Evolutionary conservation across 2,113 vertebrate genomes (phyloP).

Genomic region (Progne subis): DNA sequence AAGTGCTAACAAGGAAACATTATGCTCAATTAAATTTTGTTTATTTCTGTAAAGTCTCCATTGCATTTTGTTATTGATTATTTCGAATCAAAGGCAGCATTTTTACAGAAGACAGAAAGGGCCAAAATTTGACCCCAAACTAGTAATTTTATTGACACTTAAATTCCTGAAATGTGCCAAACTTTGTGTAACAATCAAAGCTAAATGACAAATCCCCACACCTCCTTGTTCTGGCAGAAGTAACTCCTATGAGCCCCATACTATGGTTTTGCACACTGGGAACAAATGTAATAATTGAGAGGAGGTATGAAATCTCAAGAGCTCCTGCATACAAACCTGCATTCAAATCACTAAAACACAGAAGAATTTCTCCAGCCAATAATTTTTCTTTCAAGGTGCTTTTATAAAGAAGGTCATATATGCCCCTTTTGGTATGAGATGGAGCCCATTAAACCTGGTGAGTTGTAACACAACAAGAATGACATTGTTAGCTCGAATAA

Average conservation of each 20-base stretch:
- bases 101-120: not conserved
- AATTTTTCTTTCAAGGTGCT: not conserved
- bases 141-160: not conserved
- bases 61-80: not conserved
- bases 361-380: not conserved
- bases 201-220: not conserved
- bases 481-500: not conserved
- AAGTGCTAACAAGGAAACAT: not conserved
- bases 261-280: fast-evolving
- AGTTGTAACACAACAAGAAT: not conserved
- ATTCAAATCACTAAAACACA: not conserved
- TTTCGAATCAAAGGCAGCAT: not conserved
- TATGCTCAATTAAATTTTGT: not conserved
- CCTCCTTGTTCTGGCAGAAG: not conserved
- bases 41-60: slow-evolving; percentile 6
- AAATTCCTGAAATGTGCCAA: not conserved
- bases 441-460: not conserved
- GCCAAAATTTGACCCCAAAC: not conserved
- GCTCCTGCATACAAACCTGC: not conserved
- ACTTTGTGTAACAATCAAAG: not conserved
- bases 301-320: not conserved
- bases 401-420: not conserved
- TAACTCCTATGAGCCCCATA: not conserved
- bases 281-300: not conserved
- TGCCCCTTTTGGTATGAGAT: not conserved